A percentile compares a stretch with the other conserved stretches of the same genome.
phyloP scores from a whole-genome alignment of 2,888 invertebrate genomes.

The Uropetala carovei region DNA sequence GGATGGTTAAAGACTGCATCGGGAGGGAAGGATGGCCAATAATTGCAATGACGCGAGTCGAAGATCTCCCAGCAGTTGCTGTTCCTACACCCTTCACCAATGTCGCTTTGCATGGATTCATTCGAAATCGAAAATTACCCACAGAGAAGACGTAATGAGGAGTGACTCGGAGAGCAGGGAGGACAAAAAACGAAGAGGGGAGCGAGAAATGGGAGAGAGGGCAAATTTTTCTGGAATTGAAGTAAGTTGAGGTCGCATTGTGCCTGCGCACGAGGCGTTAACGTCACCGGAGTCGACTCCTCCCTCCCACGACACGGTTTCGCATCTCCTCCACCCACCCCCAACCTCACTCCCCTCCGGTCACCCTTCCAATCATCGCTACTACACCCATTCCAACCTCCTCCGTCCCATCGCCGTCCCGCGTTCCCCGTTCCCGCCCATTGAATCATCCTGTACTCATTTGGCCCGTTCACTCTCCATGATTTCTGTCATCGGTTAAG shows the following conservation, averaged over 20 bases:
- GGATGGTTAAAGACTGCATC: neutral
- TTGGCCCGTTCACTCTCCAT: neutral
- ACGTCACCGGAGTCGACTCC: conserved; percentile 21
- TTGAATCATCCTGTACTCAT: conserved; percentile 19
- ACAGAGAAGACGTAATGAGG: conserved; percentile 8
- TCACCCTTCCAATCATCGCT: neutral
- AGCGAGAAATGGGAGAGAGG: neutral
- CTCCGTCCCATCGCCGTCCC: neutral
- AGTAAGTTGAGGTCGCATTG: conserved; percentile 42
- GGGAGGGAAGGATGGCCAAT: neutral
- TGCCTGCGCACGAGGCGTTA: conserved; percentile 30
- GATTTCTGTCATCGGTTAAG: conserved; percentile 19
- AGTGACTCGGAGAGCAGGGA: neutral
- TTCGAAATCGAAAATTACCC: conserved; percentile 48
- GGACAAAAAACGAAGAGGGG: conserved; percentile 38
- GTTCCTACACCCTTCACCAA: neutral
- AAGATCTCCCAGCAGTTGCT: conserved; percentile 25
- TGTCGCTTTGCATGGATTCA: neutral
- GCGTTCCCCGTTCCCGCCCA: neutral
- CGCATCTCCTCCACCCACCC: neutral
- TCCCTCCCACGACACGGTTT: neutral
- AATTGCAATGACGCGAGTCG: neutral
- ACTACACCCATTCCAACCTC: neutral
- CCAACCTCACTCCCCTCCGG: neutral
- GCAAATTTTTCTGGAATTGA: conserved; percentile 28